Conservation (phyloP, 1,140 invertebrate genomes). For the Drosophila prosaltans region DNA sequence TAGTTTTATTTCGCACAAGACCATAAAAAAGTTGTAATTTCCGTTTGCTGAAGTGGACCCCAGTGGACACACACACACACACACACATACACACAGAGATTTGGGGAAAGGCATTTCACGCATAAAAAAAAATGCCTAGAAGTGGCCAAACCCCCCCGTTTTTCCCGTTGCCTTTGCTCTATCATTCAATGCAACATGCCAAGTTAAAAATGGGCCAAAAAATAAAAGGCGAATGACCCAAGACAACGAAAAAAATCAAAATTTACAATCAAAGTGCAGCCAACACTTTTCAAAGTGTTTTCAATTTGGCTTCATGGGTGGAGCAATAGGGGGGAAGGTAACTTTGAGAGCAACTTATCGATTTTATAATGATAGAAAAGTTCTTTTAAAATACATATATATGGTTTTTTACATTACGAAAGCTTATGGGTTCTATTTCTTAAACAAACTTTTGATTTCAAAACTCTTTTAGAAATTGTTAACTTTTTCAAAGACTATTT, state of each 20-base stretch:
- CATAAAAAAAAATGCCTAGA: conserved; percentile 67
- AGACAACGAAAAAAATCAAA: conserved; percentile 7
- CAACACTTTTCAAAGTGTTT: conserved; percentile 12
- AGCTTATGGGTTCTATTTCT: too few relatives aligned
- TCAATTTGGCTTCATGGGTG: background rate
- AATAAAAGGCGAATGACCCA: conserved; percentile 10
- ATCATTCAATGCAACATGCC: conserved; percentile 39
- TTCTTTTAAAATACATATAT: too few relatives aligned
- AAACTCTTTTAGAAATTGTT: too few relatives aligned
- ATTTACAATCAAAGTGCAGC: conserved; percentile 15
- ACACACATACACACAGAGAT: conserved; percentile 26
- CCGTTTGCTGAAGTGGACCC: conserved; percentile 51
- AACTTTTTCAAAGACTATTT: too few relatives aligned
- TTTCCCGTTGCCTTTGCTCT: too few relatives aligned
- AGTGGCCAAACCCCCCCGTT: background rate
- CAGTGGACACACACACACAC: conserved; percentile 23
- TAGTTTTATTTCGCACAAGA: conserved; percentile 35
- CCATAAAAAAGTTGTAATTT: conserved; percentile 70
- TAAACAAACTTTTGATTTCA: too few relatives aligned
- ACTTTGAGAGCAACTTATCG: too few relatives aligned
- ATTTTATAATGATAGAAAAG: too few relatives aligned
- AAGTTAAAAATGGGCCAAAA: conserved; percentile 38
- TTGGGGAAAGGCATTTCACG: conserved; percentile 63
- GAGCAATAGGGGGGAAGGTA: background rate
- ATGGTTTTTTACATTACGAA: too few relatives aligned